Evolutionary conservation across 2,113 vertebrate genomes (phyloP).

Genomic region (Donacobius atricapilla): DNA sequence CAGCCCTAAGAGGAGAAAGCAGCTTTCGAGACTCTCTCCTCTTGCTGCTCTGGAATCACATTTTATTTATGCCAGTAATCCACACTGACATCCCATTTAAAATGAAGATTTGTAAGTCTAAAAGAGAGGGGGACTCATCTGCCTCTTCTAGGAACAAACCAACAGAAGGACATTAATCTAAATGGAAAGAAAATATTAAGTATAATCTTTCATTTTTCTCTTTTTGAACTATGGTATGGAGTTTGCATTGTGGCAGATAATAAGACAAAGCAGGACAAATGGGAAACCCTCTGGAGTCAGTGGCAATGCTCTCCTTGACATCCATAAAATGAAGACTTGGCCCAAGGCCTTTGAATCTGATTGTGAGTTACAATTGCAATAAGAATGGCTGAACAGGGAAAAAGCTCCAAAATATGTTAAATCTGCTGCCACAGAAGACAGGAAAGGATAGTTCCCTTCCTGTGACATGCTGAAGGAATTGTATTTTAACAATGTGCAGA

Average conservation of each 20-base stretch:
- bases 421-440: background rate
- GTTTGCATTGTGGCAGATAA: conserved; percentile 18
- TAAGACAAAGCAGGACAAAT: conserved; percentile 42
- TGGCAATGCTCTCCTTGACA: conserved; percentile 7
- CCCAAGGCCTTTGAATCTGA: conserved; percentile 36
- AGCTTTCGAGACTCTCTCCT: background rate
- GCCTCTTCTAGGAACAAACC: conserved; percentile 13
- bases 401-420: conserved; percentile 3
- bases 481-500: background rate
- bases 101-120: conserved; percentile 38
- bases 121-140: background rate
- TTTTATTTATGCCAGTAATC: conserved; percentile 1
- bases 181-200: conserved; percentile 23
- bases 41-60: background rate
- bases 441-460: background rate
- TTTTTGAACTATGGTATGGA: background rate
- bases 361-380: background rate
- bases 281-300: conserved; percentile 12
- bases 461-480: background rate
- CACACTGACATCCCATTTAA: background rate
- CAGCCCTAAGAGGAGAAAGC: background rate
- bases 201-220: conserved; percentile 33
- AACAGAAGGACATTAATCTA: background rate
- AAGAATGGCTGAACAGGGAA: background rate
- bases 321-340: conserved; percentile 31